Base-by-base conservation (phyloP, 2,113 vertebrate genomes). In the Furnarius figulus region DNA sequence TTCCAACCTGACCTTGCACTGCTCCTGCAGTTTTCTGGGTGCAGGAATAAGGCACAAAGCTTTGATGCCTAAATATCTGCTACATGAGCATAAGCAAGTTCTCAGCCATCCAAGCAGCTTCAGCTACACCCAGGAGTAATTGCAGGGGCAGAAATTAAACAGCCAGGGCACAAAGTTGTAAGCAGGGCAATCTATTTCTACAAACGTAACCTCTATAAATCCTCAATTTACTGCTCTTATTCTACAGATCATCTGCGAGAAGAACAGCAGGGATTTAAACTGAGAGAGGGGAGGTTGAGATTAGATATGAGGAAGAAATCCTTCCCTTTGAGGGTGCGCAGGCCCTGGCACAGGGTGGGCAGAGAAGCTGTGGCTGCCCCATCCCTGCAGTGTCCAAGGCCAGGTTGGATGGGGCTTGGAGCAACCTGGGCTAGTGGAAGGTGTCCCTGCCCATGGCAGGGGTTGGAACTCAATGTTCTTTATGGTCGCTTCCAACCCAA, bases 71-170 rank as follows among this genome's bases (percentile, higher is more conserved):
- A 24, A 80, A 79, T 37, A 80, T 47, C 55, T 71, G 82, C 77
- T 27, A 53, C 30, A 49, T 28, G 61, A 90, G 79, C 65, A 65
- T 52, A 49, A 37, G 20, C 63, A 35, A 77, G 55, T 35, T 87
- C 71, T 80, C 50, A 35, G 67, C 35, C 33, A 59, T 8, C 42
- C 18, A 63, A 74, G 68, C 63, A 93, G 56, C 67, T 22, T 55
- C 55, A 83, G 72, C 75, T 94, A 79, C 87, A 83, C 72, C 79
- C 89, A 93, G 59, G 62, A 91, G 46, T 74, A 88, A 93, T 23
- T 74, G 79, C 39, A 35, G 42, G 59, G 50, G 16, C 39, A 68
- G 55, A 90, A 95, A 89, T 88, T 23, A 76, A 76, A 23, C 28
- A 78, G 37, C 27, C 62, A 58, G 28, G 22, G 30, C 46, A 86